Evolutionary conservation across 2,113 vertebrate species (phyloP).

Genomic region (Falcunculus frontatus): DNA sequence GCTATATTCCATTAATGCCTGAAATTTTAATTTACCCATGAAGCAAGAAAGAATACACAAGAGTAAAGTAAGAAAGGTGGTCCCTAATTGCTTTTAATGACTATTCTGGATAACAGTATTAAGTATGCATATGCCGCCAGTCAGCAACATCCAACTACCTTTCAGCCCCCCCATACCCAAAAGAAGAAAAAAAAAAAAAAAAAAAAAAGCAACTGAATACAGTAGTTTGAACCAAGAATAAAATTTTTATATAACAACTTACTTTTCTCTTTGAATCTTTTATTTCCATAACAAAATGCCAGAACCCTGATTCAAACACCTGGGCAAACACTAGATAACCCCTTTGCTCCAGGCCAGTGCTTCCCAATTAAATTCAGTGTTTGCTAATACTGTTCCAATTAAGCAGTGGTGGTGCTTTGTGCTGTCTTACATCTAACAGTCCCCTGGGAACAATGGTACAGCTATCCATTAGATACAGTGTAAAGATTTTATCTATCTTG

Average conservation of each 20-base stretch:
- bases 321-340: neutral
- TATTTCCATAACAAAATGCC: neutral
- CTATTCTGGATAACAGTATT: neutral
- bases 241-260: neutral
- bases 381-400: conserved; percentile 7
- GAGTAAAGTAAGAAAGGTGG: neutral
- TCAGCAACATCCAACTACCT: neutral
- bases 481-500: neutral
- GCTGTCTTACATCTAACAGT: neutral
- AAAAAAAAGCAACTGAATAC: neutral
- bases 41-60: neutral
- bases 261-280: neutral
- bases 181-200: neutral
- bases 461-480: neutral
- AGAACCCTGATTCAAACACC: neutral
- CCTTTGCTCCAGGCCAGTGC: neutral
- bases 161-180: rapidly evolving
- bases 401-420: neutral
- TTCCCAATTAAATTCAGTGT: neutral
- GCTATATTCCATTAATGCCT: neutral
- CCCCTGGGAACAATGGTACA: neutral
- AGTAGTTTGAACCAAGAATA: neutral
- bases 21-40: neutral
- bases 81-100: neutral
- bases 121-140: neutral